Evolutionary conservation across 2,113 vertebrate species (phyloP).

Genomic region (Dendrocopos noguchii): DNA sequence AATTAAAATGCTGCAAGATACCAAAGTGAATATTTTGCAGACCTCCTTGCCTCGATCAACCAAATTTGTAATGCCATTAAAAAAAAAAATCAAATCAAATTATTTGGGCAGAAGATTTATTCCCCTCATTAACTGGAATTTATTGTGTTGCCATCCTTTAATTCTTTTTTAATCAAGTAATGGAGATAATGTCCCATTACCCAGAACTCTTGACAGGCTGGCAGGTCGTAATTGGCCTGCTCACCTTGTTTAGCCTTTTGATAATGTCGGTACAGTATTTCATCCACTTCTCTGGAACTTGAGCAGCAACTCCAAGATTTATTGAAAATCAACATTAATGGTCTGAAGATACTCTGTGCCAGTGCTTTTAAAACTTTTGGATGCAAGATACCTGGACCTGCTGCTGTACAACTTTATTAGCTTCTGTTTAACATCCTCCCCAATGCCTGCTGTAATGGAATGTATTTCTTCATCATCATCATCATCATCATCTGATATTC

Average conservation of each 20-base stretch:
- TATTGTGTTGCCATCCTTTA: conserved; percentile 42
- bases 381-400: conserved; percentile 16
- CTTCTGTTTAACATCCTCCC: conserved; percentile 21
- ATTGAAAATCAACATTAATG: conserved; percentile 58
- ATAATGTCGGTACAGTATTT: conserved; percentile 32
- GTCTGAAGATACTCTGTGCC: conserved; percentile 39
- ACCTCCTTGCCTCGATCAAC: conserved; percentile 25
- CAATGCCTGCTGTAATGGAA: conserved; percentile 9
- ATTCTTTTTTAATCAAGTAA: conserved; percentile 36
- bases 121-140: conserved; percentile 22
- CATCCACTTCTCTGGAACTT: conserved; percentile 8
- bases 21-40: conserved; percentile 24
- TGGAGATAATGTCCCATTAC: conserved; percentile 1
- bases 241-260: conserved; percentile 45
- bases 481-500: not conserved
- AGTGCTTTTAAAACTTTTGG: conserved; percentile 49
- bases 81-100: conserved; percentile 38
- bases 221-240: conserved; percentile 3
- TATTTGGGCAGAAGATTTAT: conserved; percentile 25
- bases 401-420: conserved; percentile 15
- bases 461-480: not conserved
- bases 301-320: conserved; percentile 28
- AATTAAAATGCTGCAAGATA: conserved; percentile 37
- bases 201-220: conserved; percentile 20
- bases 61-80: conserved; percentile 7